A percentile compares a stretch with the other conserved stretches of the same genome.
phyloP scores from a whole-genome alignment of 2,888 invertebrate genomes.

The Lissonota sp. region DNA sequence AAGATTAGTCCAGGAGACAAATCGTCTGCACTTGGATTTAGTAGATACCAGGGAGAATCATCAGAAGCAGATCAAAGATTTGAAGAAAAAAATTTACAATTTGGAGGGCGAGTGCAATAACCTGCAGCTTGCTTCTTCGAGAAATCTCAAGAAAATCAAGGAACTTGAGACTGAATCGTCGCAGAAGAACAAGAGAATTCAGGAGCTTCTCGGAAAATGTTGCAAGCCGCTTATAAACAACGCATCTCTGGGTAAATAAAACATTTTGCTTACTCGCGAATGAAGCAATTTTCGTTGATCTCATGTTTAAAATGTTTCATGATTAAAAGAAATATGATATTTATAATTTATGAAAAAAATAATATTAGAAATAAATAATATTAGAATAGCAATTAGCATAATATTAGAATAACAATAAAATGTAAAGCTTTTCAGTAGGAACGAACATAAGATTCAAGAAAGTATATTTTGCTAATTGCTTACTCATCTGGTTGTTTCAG shows the following conservation, averaged over 20 bases:
- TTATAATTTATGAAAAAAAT: too few species aligned
- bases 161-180: conserved; percentile 87
- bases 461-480: neutral
- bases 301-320: too few species aligned
- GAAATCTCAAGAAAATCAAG: conserved; percentile 86
- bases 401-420: neutral
- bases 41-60: conserved; percentile 88
- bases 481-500: neutral
- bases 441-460: neutral
- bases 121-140: conserved; percentile 86
- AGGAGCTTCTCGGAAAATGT: conserved; percentile 84
- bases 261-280: too few species aligned
- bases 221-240: conserved; percentile 81
- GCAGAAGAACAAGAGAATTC: conserved; percentile 85
- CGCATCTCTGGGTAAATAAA: conserved; percentile 73
- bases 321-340: too few species aligned
- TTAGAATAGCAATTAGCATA: too few species aligned
- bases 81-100: conserved; percentile 84
- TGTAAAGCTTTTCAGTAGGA: neutral
- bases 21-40: conserved; percentile 89
- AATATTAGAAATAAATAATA: too few species aligned
- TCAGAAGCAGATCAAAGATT: conserved; percentile 85
- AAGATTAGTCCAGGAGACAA: conserved; percentile 90
- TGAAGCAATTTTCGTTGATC: too few species aligned
- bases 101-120: conserved; percentile 87